phyloP scores from a whole-genome alignment of 2,113 vertebrate species.

The Pseudolaguvia tuberculata region DNA sequence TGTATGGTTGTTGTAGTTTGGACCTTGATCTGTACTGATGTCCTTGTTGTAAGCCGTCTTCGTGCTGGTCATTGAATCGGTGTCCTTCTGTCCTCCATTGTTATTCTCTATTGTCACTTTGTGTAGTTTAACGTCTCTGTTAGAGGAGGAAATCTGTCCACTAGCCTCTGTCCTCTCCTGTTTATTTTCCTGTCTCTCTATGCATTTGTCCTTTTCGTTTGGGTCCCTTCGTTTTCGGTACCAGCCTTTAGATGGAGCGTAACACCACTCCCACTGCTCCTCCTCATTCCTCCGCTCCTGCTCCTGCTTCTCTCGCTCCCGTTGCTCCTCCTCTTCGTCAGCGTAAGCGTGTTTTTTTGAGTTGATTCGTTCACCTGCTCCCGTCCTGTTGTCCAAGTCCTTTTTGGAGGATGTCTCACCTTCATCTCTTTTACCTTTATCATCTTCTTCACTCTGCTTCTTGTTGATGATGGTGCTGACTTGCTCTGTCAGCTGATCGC shows the following conservation, averaged over 20 bases:
- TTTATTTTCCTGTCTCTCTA: constrained; percentile 11
- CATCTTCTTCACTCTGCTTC: constrained; percentile 71
- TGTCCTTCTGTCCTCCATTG: constrained; percentile 6
- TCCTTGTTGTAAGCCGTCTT: constrained; percentile 3
- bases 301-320: constrained; percentile 52
- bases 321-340: constrained; percentile 49
- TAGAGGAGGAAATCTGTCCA: not conserved
- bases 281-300: constrained; percentile 42
- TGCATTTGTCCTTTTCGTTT: constrained; percentile 8
- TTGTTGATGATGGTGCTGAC: constrained; percentile 81
- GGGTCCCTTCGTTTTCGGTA: constrained; percentile 35
- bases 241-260: constrained; percentile 35
- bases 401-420: constrained; percentile 12
- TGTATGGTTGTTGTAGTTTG: not conserved
- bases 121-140: not conserved
- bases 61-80: not conserved
- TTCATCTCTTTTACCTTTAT: constrained; percentile 43
- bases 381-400: constrained; percentile 4
- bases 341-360: constrained; percentile 18
- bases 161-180: not conserved
- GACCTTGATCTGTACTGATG: not conserved
- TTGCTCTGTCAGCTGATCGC: constrained; percentile 86
- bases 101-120: not conserved
- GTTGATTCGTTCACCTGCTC: constrained; percentile 25
- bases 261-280: constrained; percentile 44